A percentile compares a stretch with the other conserved stretches of the same genome.
phyloP scores from a whole-genome alignment of 2,113 vertebrate species.

The Misgurnus anguillicaudatus region DNA sequence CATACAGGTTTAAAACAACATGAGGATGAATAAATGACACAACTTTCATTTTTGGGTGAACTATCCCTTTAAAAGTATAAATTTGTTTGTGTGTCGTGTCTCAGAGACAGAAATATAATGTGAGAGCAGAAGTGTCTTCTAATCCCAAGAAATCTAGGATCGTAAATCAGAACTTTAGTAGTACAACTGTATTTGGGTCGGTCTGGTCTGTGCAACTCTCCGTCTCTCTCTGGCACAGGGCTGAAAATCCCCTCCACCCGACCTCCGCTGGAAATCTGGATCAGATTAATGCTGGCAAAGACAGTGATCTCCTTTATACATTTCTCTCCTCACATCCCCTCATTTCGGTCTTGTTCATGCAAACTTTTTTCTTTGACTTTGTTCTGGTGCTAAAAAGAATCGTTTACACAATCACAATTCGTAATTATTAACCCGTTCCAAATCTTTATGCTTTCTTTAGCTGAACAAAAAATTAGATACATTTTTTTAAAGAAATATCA shows the following conservation, averaged over 20 bases:
- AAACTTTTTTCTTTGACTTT: not conserved
- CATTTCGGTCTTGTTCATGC: constrained; percentile 2
- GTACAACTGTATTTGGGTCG: constrained; percentile 18
- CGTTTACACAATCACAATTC: not conserved
- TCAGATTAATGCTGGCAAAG: constrained; percentile 68
- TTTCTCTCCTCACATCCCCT: constrained; percentile 31
- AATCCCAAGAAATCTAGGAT: not conserved
- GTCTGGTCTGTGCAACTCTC: constrained; percentile 23
- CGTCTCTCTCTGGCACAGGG: not conserved
- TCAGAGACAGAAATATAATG: not conserved
- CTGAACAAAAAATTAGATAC: too few species aligned
- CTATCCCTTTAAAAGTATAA: too few species aligned
- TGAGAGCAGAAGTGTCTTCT: not conserved
- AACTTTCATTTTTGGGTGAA: too few species aligned
- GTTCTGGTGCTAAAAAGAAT: not conserved
- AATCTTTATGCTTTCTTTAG: not conserved
- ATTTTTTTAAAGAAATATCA: too few species aligned
- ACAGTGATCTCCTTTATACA: constrained; percentile 54
- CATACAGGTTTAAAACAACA: too few species aligned
- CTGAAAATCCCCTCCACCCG: constrained; percentile 9
- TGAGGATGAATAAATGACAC: too few species aligned
- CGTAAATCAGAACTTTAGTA: not conserved
- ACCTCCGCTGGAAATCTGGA: constrained; percentile 66
- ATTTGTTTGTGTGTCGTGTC: not conserved
- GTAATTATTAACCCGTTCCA: not conserved